Conservation (phyloP, 2,797 vertebrate species). For the Remorina albescens region DNA sequence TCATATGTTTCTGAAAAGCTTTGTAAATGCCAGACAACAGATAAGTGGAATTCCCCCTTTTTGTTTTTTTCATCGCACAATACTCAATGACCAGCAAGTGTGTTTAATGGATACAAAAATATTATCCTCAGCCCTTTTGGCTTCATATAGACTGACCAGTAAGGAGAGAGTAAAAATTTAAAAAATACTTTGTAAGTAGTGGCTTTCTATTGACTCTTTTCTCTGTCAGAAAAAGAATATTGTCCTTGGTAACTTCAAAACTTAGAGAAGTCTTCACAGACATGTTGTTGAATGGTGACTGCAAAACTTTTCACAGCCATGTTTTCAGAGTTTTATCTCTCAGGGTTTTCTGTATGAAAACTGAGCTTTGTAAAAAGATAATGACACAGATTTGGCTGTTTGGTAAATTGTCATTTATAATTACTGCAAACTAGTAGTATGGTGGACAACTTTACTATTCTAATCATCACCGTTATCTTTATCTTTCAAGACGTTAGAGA, state of each 20-base stretch:
- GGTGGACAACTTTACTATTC: constrained; percentile 1
- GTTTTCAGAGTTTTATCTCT: background rate
- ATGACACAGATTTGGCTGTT: background rate
- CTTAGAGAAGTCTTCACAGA: background rate
- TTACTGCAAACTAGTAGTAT: background rate
- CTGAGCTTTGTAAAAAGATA: background rate
- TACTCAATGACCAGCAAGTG: background rate
- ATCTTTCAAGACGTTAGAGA: background rate
- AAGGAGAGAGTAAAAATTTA: background rate
- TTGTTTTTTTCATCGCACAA: background rate
- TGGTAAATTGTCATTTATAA: background rate
- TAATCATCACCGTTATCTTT: constrained; percentile 5
- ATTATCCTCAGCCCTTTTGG: background rate
- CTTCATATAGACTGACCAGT: background rate
- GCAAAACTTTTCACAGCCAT: background rate
- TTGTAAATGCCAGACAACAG: background rate
- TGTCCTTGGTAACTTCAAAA: background rate
- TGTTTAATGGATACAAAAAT: background rate
- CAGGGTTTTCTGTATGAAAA: background rate
- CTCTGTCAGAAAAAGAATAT: background rate
- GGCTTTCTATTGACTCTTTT: background rate
- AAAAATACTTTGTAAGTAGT: background rate
- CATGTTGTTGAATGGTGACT: background rate
- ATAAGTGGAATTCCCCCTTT: constrained; percentile 8
- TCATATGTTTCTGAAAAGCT: background rate